Percentiles rank a stretch among this genome's conserved stretches.
Evolutionary conservation across 53 echinoderm and acorn worm species (phyloP).

Genomic region (Glandiceps talaboti): DNA sequence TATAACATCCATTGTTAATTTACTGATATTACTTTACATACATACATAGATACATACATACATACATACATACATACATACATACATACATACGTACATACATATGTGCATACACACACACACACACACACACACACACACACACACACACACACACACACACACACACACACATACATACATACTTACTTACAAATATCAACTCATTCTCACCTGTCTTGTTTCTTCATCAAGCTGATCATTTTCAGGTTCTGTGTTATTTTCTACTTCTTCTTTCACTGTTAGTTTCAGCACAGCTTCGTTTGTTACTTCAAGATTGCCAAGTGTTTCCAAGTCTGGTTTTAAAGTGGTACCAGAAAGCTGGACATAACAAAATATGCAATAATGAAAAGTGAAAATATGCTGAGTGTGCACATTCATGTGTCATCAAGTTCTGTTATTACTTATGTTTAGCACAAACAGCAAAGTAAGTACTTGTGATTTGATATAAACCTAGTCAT

Average conservation of each 20-base stretch:
- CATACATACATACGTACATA: not conserved
- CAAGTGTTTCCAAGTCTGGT: not conserved
- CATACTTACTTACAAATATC: not conserved
- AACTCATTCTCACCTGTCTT: not conserved
- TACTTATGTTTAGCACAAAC: too few species aligned
- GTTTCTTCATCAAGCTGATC: constrained; percentile 7
- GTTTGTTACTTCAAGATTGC: not conserved
- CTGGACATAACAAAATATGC: too few species aligned
- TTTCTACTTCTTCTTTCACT: not conserved
- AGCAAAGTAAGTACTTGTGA: too few species aligned
- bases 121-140: not conserved
- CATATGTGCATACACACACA: not conserved
- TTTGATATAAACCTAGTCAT: too few species aligned
- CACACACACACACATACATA: not conserved
- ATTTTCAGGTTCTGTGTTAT: not conserved
- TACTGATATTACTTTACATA: not conserved
- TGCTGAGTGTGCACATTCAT: too few species aligned
- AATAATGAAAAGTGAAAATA: too few species aligned
- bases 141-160: not conserved
- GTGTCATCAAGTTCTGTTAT: too few species aligned
- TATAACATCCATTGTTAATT: too few species aligned
- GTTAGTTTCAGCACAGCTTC: not conserved
- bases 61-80: not conserved
- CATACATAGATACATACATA: not conserved
- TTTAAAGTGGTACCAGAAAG: not conserved